Base-by-base conservation (phyloP, 2,888 invertebrate genomes). In the Drosophila aldrichi region DNA sequence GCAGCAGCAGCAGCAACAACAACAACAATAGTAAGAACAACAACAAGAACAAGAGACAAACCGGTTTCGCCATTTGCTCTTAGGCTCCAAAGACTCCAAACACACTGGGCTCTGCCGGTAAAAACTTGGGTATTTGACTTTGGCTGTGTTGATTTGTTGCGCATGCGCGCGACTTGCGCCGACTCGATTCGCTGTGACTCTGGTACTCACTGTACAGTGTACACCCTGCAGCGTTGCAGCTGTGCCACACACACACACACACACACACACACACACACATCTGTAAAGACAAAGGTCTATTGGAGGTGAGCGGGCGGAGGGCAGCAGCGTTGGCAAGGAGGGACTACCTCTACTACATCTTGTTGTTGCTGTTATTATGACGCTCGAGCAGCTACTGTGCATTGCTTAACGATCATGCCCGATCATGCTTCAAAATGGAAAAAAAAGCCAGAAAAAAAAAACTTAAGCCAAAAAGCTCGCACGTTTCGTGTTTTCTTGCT, bases 331-430 rank as follows among this genome's bases (percentile, higher is more conserved):
- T 29, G 32, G 32, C 32, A 6, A 25, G 60, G 70, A 54, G 51
- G 69, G 68, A 61, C 54, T 58, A 58, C 81, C 20, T 61, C 61
- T 49, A 60, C 82, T 63, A 72, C 87, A 83, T 83, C 76, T 82
- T 81, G 87, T 83, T 87, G 85, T 76, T 88, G 88, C 84, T 84
- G 85, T 89, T 88, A 86, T 90, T 88, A 89, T 89, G 90, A 86
- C 86, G 88, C 79, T 80, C 74, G 78, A 79, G 78, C 77, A 83
- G 89, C 89, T 89, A 89, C 89, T 90, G 89, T 89, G 90, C 90
- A 89, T 76, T 85, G 83, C 88, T 90, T 85, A 90, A 89, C 90
- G 90, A 88, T 88, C 82, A 84, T 87, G 86, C 89, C 80, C 72
- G 90, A 87, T 87, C 90, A 87, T 89, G 88, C 88, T 68, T 70